These are phyloP conservation scores for Eudorcas thomsonii DNA, from an alignment of 2,113 vertebrate species.

Conservation along the genomic window DNA sequence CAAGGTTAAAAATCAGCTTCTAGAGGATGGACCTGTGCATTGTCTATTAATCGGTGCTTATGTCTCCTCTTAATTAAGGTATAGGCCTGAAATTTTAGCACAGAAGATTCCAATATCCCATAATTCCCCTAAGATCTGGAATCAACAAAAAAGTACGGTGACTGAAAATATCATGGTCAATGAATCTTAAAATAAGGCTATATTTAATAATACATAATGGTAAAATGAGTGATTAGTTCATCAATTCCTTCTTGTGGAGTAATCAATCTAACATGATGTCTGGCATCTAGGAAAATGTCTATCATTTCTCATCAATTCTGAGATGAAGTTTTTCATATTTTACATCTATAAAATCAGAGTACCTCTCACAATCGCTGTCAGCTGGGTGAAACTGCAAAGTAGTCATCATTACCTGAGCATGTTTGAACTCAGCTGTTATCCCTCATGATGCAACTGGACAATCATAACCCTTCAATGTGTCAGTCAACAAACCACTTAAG, in stretches of 20 bases:
- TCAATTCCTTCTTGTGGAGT: background rate
- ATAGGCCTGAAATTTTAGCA: background rate
- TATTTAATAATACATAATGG: background rate
- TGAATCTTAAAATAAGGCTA: background rate
- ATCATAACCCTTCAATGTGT: background rate
- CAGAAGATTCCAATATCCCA: background rate
- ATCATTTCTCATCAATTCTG: slow-evolving; percentile 26
- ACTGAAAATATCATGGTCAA: background rate
- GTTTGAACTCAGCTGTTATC: background rate
- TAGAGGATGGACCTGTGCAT: background rate
- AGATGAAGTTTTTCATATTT: background rate
- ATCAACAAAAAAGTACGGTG: background rate
- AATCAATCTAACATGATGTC: slow-evolving; percentile 7
- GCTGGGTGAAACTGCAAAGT: background rate
- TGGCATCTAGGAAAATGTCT: background rate
- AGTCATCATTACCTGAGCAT: background rate
- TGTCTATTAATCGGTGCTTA: background rate
- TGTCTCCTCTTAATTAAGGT: background rate
- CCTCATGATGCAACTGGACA: background rate
- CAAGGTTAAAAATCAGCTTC: background rate
- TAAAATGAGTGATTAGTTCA: background rate
- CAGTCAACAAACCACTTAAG: background rate
- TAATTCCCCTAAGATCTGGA: background rate
- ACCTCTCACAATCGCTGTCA: background rate
- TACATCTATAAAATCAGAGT: background rate